Percentiles rank a stretch among this genome's conserved stretches.
phyloP scores from a whole-genome alignment of 1,140 invertebrate species.

The Hyphantria cunea region DNA sequence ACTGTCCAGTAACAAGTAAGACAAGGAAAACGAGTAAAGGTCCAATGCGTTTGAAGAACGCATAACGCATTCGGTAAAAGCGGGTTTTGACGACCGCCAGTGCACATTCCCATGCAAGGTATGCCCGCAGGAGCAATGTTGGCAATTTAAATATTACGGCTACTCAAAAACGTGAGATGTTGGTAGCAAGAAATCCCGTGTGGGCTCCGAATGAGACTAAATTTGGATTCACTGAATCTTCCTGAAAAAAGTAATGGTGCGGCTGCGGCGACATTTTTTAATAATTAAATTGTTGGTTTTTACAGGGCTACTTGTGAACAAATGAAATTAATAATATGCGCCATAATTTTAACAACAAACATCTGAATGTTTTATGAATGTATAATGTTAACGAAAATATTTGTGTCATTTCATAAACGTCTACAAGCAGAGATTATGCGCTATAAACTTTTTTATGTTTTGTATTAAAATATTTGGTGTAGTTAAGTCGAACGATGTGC shows the following conservation, averaged over 20 bases:
- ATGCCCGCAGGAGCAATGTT: conserved; percentile 75
- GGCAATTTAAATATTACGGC: conserved; percentile 79
- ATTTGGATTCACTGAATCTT: conserved; percentile 66
- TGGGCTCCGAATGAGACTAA: conserved; percentile 63
- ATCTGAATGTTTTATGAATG: conserved; percentile 46
- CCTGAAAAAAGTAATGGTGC: conserved; percentile 66
- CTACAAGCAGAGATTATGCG: conserved; percentile 61
- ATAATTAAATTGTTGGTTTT: conserved; percentile 73
- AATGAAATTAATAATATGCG: conserved; percentile 62
- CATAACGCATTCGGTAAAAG: conserved; percentile 71
- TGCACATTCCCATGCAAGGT: conserved; percentile 76
- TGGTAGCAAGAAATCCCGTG: conserved; percentile 73
- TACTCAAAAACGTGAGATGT: conserved; percentile 79
- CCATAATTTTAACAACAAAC: conserved; percentile 47
- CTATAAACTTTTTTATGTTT: conserved; percentile 60
- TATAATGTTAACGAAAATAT: conserved; percentile 52
- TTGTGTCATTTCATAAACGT: conserved; percentile 43
- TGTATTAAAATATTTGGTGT: conserved; percentile 26
- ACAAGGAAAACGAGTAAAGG: conserved; percentile 57
- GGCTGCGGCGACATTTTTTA: conserved; percentile 69
- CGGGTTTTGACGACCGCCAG: conserved; percentile 70
- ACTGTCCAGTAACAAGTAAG: conserved; percentile 48
- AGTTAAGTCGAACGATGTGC: conserved; percentile 19
- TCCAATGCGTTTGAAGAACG: conserved; percentile 58
- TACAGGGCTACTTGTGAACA: conserved; percentile 35